A percentile compares a stretch with the other conserved stretches of the same genome.
Evolutionary conservation across 2,113 vertebrate genomes (phyloP).

Genomic region (Narcine bancroftii): DNA sequence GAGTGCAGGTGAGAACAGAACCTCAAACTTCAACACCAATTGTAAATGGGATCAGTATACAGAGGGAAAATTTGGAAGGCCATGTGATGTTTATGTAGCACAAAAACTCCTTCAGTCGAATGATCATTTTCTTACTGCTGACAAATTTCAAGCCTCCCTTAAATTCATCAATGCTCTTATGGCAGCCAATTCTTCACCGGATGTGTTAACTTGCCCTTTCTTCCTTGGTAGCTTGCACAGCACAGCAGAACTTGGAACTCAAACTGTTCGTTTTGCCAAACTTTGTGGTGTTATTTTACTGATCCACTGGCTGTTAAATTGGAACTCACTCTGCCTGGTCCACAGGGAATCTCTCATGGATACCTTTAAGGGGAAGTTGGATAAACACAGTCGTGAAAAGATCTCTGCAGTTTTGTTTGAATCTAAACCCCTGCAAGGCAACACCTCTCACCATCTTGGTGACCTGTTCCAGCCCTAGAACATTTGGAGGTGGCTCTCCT

Average conservation of each 20-base stretch:
- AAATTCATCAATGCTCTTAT: neutral
- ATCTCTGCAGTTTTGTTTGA: too few relatives aligned
- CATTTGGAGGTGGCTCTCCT: too few relatives aligned
- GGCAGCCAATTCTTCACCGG: neutral
- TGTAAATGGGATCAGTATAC: neutral
- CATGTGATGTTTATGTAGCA: accelerated
- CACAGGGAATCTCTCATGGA: neutral
- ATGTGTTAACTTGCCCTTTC: neutral
- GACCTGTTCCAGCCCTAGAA: too few relatives aligned
- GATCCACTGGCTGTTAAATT: neutral
- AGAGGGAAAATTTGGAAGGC: accelerated
- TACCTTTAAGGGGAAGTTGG: too few relatives aligned
- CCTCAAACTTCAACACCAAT: neutral
- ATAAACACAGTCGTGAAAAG: too few relatives aligned
- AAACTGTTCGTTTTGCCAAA: neutral
- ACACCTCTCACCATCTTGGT: too few relatives aligned
- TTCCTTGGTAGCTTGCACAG: neutral
- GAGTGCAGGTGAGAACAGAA: constrained; percentile 62
- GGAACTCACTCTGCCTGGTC: neutral
- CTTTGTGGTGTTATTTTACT: neutral
- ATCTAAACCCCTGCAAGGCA: too few relatives aligned
- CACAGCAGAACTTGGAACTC: neutral
- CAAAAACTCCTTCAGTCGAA: too few relatives aligned
- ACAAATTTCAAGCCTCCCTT: neutral
- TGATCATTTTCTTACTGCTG: neutral